These are phyloP conservation scores for Microcebus murinus DNA, from an alignment of 2,113 vertebrate genomes.

Conservation along the genomic window DNA sequence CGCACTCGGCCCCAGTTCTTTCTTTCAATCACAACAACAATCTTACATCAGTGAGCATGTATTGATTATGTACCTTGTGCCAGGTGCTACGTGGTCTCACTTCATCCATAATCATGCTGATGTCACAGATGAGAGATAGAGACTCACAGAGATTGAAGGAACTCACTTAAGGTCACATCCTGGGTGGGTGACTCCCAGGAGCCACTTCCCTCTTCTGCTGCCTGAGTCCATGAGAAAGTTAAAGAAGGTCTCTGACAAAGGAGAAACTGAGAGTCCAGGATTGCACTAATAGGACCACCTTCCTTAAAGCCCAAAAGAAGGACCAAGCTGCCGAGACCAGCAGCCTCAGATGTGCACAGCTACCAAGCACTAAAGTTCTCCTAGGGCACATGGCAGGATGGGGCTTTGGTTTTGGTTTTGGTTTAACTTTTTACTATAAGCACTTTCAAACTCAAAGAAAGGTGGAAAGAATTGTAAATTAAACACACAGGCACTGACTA, in stretches of 20 bases:
- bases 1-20: background rate
- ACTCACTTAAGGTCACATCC: background rate
- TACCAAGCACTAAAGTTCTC: fast-evolving
- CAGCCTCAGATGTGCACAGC: background rate
- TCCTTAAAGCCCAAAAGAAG: background rate
- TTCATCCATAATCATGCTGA: background rate
- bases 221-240: background rate
- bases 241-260: background rate
- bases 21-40: background rate
- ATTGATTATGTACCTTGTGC: fast-evolving
- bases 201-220: background rate
- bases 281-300: background rate
- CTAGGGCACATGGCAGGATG: background rate
- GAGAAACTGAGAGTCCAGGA: background rate
- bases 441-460: background rate
- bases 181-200: background rate
- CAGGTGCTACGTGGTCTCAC: background rate
- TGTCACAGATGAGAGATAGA: background rate
- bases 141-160: background rate
- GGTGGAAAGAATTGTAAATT: background rate
- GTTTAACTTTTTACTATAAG: background rate
- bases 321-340: background rate
- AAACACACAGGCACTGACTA: background rate
- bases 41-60: no score
- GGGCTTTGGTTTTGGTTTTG: background rate